Evolutionary conservation across 2,888 invertebrate species (phyloP).

Genomic region (Cephus pygmeus): DNA sequence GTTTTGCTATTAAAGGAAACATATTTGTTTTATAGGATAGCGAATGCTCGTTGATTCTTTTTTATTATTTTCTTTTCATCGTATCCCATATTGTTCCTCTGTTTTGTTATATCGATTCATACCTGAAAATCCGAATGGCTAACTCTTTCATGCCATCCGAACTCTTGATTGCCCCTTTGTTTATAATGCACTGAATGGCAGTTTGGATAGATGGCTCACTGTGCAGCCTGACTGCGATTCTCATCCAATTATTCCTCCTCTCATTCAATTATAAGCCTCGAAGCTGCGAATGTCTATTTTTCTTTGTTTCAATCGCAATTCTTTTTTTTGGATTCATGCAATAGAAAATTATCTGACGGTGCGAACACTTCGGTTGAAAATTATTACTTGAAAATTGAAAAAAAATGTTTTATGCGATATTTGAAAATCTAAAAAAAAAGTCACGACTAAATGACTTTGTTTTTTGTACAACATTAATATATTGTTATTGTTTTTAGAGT

Average conservation of each 20-base stretch:
- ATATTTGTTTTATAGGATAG: background rate
- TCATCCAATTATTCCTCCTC: slow-evolving; percentile 17
- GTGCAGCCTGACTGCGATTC: slow-evolving; percentile 26
- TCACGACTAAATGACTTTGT: too few species aligned
- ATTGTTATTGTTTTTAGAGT: background rate
- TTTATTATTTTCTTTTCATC: background rate
- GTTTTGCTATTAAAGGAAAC: background rate
- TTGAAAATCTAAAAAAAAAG: too few species aligned
- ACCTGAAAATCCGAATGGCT: slow-evolving; percentile 30
- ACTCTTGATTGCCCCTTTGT: slow-evolving; percentile 53
- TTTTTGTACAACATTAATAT: background rate
- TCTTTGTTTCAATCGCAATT: background rate
- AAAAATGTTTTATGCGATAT: too few species aligned
- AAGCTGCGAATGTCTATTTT: slow-evolving; percentile 32
- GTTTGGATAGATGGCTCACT: slow-evolving; percentile 45
- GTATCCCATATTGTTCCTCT: background rate
- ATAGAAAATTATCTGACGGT: background rate
- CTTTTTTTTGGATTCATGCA: background rate
- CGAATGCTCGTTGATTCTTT: background rate
- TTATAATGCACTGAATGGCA: slow-evolving; percentile 45
- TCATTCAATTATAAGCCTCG: slow-evolving; percentile 41
- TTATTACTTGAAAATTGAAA: too few species aligned
- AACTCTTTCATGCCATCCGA: slow-evolving; percentile 41
- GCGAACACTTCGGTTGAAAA: too few species aligned
- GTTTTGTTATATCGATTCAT: background rate